These are phyloP conservation scores for Zootermopsis nevadensis DNA, from an alignment of 2,888 invertebrate species.

Conservation along the genomic window DNA sequence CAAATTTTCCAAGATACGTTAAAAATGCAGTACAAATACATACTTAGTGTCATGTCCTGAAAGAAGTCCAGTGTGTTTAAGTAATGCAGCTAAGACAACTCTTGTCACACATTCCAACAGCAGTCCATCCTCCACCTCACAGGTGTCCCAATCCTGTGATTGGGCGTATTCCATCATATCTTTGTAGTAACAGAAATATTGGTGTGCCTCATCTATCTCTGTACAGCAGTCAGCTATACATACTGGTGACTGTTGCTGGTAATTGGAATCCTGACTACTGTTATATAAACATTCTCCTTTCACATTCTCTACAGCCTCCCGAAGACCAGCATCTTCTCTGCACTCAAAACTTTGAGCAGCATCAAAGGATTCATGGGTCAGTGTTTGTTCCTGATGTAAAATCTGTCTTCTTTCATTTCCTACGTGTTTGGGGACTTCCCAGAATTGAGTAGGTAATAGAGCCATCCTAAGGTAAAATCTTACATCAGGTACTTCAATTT, in stretches of 20 bases:
- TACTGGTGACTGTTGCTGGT: background rate
- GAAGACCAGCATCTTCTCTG: background rate
- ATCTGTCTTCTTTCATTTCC: background rate
- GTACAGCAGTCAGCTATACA: background rate
- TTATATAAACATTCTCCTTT: background rate
- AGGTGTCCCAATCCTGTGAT: constrained; percentile 66
- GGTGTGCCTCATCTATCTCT: background rate
- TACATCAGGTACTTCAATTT: constrained; percentile 9
- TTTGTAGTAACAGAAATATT: constrained; percentile 56
- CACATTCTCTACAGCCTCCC: background rate
- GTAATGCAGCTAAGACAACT: constrained; percentile 65
- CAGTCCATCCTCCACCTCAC: constrained; percentile 62
- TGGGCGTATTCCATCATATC: constrained; percentile 62
- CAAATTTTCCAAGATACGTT: background rate
- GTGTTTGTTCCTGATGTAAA: background rate
- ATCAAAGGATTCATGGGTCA: background rate
- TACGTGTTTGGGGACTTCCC: background rate
- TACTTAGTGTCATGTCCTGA: constrained; percentile 60
- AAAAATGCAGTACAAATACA: constrained; percentile 59
- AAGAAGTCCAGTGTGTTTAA: constrained; percentile 68
- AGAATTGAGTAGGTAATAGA: background rate
- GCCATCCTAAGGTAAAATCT: constrained; percentile 8
- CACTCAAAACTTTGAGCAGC: too few species aligned
- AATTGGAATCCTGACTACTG: background rate
- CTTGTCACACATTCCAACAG: constrained; percentile 65